Evolutionary conservation across 2,888 invertebrate species (phyloP).

Genomic region (Chirona hameri): DNA sequence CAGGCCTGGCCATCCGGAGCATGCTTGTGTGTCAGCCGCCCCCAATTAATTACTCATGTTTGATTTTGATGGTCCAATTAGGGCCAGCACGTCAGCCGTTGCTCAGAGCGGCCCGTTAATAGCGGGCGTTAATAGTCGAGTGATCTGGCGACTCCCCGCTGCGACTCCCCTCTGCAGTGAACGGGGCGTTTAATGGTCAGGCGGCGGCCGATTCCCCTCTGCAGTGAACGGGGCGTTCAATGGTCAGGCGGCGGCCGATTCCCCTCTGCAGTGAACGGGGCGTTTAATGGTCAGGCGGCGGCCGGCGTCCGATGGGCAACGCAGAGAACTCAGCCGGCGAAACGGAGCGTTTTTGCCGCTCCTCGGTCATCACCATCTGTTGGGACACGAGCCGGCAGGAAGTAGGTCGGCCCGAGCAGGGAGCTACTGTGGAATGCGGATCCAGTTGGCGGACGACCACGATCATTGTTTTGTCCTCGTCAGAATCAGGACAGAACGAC

Average conservation of each 20-base stretch:
- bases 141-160: not conserved
- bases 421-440: too few species aligned
- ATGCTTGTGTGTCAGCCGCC: not conserved
- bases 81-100: not conserved
- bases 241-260: not conserved
- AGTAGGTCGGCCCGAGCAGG: too few species aligned
- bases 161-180: not conserved
- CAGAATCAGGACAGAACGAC: too few species aligned
- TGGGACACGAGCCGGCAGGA: too few species aligned
- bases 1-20: not conserved
- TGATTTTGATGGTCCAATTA: constrained; percentile 1
- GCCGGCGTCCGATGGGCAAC: not conserved
- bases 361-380: too few species aligned
- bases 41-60: not conserved
- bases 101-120: not conserved
- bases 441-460: too few species aligned
- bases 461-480: too few species aligned
- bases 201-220: not conserved
- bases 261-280: not conserved
- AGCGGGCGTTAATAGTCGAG: not conserved
- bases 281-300: not conserved
- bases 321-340: too few species aligned
- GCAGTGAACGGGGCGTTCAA: not conserved
- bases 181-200: not conserved
- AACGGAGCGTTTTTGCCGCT: too few species aligned